A percentile compares a stretch with the other conserved stretches of the same genome.
Conservation (phyloP, 1,140 invertebrate genomes). For the Daktulosphaira vitifoliae region DNA sequence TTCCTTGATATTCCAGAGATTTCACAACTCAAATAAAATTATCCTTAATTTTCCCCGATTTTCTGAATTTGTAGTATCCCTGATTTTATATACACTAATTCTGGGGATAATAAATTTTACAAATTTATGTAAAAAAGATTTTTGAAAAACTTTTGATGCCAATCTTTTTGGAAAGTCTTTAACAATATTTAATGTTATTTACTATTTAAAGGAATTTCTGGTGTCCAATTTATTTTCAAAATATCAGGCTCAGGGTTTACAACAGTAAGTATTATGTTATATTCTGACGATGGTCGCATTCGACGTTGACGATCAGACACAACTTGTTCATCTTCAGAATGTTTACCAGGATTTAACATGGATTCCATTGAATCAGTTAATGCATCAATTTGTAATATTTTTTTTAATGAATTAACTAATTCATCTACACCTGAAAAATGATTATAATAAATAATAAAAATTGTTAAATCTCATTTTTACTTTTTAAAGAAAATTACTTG, state of each 20-base stretch:
- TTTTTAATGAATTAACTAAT: conserved; percentile 35
- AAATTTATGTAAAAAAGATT: too few species aligned
- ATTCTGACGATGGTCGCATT: conserved; percentile 50
- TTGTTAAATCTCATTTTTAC: too few species aligned
- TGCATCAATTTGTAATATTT: conserved; percentile 44
- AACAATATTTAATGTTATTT: conserved; percentile 34
- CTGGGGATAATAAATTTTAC: too few species aligned
- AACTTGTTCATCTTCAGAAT: conserved; percentile 12
- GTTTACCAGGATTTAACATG: conserved; percentile 25
- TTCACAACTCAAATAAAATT: too few species aligned
- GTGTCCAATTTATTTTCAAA: conserved; percentile 58
- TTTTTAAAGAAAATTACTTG: neutral
- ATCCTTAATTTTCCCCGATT: too few species aligned
- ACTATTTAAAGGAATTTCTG: conserved; percentile 53
- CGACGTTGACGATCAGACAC: conserved; percentile 36
- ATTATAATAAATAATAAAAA: too few species aligned
- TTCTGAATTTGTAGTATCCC: too few species aligned
- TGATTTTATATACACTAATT: too few species aligned
- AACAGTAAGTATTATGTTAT: conserved; percentile 67
- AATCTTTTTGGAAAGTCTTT: too few species aligned
- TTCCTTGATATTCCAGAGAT: too few species aligned
- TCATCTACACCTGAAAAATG: neutral
- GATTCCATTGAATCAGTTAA: conserved; percentile 36
- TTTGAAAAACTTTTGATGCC: too few species aligned
- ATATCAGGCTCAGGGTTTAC: conserved; percentile 67